These are phyloP conservation scores for Eira barbara DNA, from an alignment of 2,113 vertebrate genomes.

Conservation along the genomic window DNA sequence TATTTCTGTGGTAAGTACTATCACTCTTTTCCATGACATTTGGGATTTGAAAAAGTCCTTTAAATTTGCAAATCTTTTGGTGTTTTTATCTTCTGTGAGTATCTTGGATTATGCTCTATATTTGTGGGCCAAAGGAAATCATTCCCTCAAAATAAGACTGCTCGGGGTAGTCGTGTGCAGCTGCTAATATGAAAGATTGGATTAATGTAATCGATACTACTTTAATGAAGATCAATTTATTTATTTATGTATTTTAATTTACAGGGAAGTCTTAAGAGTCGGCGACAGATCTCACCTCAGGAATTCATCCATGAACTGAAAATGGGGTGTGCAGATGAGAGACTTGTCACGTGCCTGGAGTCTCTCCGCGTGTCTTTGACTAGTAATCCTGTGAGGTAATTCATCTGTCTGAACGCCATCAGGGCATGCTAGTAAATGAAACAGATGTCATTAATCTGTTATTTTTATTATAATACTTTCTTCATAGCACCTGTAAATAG, in stretches of 20 bases:
- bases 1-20: not conserved
- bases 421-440: constrained; percentile 52
- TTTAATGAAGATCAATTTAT: not conserved
- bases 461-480: constrained; percentile 31
- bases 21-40: not conserved
- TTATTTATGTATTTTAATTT: constrained; percentile 66
- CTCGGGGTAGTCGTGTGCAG: not conserved
- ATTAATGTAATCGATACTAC: not conserved
- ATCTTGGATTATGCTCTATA: not conserved
- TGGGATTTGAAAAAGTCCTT: constrained; percentile 10
- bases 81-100: not conserved
- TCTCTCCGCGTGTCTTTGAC: constrained; percentile 96
- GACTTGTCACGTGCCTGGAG: constrained; percentile 92
- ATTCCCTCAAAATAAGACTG: not conserved
- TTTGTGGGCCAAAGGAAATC: not conserved
- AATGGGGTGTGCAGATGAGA: constrained; percentile 91
- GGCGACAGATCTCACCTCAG: constrained; percentile 92
- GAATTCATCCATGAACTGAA: constrained; percentile 96
- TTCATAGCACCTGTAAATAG: not conserved
- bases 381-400: constrained; percentile 98
- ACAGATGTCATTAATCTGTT: constrained; percentile 31
- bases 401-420: not conserved
- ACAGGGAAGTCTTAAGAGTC: constrained; percentile 92
- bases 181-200: not conserved
- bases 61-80: not conserved